Conservation (phyloP, 92 coral and sea anemone genomes). For the Zoanthus gigantus region DNA sequence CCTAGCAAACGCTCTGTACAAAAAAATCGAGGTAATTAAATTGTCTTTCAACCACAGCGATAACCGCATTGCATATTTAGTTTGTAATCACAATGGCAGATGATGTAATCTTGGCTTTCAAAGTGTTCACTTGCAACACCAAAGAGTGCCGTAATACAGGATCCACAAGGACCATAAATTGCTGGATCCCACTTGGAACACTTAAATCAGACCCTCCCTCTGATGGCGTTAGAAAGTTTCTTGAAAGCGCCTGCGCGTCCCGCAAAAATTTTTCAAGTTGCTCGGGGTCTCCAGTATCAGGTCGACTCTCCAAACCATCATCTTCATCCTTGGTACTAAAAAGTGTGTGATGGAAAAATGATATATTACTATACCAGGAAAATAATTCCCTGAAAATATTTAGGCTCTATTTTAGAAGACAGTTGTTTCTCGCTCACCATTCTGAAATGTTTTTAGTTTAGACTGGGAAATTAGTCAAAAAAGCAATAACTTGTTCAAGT, state of each 20-base stretch:
- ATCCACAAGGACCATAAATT: conserved; percentile 71
- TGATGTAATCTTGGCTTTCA: conserved; percentile 59
- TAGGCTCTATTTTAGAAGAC: too few species aligned
- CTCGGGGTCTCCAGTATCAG: conserved; percentile 83
- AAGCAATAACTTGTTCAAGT: neutral
- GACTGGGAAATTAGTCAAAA: too few species aligned
- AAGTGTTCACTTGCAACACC: conserved; percentile 64
- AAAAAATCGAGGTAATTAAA: too few species aligned
- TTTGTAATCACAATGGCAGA: neutral
- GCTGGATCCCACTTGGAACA: conserved; percentile 38
- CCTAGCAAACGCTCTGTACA: too few species aligned
- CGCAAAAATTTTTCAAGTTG: conserved; percentile 81
- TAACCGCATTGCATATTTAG: neutral
- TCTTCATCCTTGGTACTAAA: conserved; percentile 13
- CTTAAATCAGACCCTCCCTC: conserved; percentile 26
- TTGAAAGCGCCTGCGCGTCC: conserved; percentile 87
- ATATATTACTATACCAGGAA: neutral
- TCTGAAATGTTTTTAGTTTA: too few species aligned
- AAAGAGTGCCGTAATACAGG: conserved; percentile 73
- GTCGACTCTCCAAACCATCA: conserved; percentile 42
- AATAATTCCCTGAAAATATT: too few species aligned
- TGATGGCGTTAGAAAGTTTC: conserved; percentile 36
- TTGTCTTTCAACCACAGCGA: neutral
- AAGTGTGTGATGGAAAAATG: neutral
- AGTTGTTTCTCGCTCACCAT: too few species aligned